phyloP scores from a whole-genome alignment of 2,797 vertebrate species.

The Odontamblyopus rebecca region DNA sequence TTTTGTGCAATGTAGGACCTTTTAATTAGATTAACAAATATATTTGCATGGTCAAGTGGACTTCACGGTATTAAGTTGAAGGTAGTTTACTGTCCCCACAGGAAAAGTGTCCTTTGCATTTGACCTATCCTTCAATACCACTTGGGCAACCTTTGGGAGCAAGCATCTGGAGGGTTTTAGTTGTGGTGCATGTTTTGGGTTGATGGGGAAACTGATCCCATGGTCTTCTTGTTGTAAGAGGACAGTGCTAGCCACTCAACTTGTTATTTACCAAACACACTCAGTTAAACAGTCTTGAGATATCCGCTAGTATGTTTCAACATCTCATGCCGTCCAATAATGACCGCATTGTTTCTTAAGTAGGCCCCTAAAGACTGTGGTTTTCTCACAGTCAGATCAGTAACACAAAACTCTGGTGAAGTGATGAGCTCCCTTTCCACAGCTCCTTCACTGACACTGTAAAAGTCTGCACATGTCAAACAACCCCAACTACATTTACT shows the following conservation, averaged over 20 bases:
- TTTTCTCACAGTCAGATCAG: conserved; percentile 11
- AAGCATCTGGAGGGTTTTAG: too few relatives aligned
- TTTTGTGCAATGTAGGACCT: too few relatives aligned
- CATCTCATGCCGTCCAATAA: conserved; percentile 11
- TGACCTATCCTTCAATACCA: too few relatives aligned
- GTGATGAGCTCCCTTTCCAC: neutral
- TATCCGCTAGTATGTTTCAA: neutral
- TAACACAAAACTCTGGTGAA: conserved; percentile 13
- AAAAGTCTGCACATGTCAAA: conserved; percentile 22
- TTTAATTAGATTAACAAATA: too few relatives aligned
- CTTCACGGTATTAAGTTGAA: too few relatives aligned
- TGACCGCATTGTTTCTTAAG: conserved; percentile 8
- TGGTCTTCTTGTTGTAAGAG: neutral
- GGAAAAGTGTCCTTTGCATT: too few relatives aligned
- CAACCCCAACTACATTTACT: conserved; percentile 9
- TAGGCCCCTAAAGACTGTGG: neutral
- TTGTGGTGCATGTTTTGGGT: too few relatives aligned
- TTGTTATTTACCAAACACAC: neutral
- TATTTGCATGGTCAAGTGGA: too few relatives aligned
- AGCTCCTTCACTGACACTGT: conserved; percentile 14
- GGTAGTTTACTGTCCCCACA: too few relatives aligned
- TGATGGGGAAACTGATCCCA: neutral
- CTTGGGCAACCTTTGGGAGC: too few relatives aligned
- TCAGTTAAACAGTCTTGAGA: neutral
- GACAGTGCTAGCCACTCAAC: neutral